Base-by-base conservation (phyloP, 1,140 invertebrate genomes). In the Homalodisca vitripennis region DNA sequence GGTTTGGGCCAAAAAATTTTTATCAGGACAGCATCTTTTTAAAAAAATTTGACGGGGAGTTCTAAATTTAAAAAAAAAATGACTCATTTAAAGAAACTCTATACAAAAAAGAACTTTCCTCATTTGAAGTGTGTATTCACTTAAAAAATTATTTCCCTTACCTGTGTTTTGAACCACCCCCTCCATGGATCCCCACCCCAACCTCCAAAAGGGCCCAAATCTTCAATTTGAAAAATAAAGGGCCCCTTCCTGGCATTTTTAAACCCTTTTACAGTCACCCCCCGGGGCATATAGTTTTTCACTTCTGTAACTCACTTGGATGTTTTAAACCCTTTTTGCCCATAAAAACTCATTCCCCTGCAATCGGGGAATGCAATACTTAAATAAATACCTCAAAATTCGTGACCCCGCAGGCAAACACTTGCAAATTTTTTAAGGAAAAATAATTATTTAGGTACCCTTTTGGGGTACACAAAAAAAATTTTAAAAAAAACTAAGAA, bases 111-210 rank as follows among this genome's bases (percentile, higher is more conserved):
- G 27, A 34, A n/a, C n/a, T n/a, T n/a, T n/a, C n/a, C n/a, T n/a
- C n/a, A n/a, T n/a, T n/a, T n/a, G n/a, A n/a, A n/a, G n/a, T n/a
- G n/a, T n/a, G n/a, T n/a, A n/a, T n/a, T n/a, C n/a, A n/a, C n/a
- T n/a, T n/a, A n/a, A n/a, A n/a, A n/a, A n/a, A n/a, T n/a, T n/a
- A n/a, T n/a, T n/a, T n/a, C n/a, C 78, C 78, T 79, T 73, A 91
- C 82, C 77, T 89, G 87, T 26, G 86, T 80, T 75, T 87, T 86
- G 70, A 84, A 83, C 93, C 93, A n/a, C 90, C 88, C 80, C 95
- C 93, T 0, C 93, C 93, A 78, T 95, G 93, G 60, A 94, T 84
- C 62, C 93, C 93, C 26, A 93, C 83, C 0, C 93, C 93, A 10
- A 94, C 80, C 80, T 94, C 92, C 78, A 94, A 86, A 78, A 92